Conservation (phyloP, 2,113 vertebrate genomes). For the Xyliphius kryptos region DNA sequence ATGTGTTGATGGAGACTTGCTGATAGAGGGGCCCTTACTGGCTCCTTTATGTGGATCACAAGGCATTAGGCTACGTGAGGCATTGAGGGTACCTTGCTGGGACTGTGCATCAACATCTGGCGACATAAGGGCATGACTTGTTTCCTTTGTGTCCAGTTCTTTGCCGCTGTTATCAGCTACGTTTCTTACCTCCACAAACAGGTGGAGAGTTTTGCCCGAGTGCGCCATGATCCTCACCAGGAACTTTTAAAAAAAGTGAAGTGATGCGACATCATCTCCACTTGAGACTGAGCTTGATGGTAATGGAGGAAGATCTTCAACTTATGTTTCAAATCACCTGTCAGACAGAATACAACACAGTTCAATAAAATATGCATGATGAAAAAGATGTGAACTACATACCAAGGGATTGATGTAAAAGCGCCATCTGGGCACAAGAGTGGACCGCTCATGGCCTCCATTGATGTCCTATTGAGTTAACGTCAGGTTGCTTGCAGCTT, state of each 20-base stretch:
- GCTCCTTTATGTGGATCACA: conserved; percentile 44
- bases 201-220: conserved; percentile 61
- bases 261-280: not conserved
- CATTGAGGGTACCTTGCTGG: conserved; percentile 35
- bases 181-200: conserved; percentile 67
- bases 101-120: conserved; percentile 47
- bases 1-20: conserved; percentile 53
- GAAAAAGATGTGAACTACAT: not conserved
- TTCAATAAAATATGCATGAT: not conserved
- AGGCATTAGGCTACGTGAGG: conserved; percentile 29
- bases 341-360: not conserved
- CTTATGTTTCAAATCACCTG: conserved; percentile 20
- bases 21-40: conserved; percentile 35
- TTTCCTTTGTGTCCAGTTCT: conserved; percentile 24
- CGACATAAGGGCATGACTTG: conserved; percentile 33
- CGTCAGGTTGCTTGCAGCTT: no score
- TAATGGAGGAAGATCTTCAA: not conserved
- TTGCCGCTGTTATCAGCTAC: conserved; percentile 52
- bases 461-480: no score
- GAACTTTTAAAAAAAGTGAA: not conserved
- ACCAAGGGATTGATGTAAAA: not conserved
- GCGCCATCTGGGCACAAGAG: not conserved
- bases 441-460: no score
- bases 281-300: conserved; percentile 8
- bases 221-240: conserved; percentile 56